A percentile compares a stretch with the other conserved stretches of the same genome.
Conservation (phyloP, 2,888 invertebrate species). For the Panopea generosa region DNA sequence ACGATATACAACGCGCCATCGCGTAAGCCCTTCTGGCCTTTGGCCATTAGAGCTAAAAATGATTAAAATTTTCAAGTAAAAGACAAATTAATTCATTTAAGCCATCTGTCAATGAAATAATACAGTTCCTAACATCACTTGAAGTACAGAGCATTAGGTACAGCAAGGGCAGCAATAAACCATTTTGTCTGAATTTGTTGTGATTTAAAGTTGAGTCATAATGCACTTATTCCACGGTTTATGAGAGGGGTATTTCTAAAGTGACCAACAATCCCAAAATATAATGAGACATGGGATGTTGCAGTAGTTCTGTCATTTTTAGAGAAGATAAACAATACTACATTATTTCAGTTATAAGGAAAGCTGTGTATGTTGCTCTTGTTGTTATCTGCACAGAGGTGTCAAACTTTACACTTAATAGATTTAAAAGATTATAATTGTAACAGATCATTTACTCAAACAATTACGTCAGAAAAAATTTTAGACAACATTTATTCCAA, state of each 20-base stretch:
- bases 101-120: too few relatives aligned
- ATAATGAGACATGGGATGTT: conserved; percentile 51
- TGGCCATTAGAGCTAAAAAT: too few relatives aligned
- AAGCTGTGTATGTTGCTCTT: conserved; percentile 48
- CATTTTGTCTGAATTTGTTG: conserved; percentile 15
- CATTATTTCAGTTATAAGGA: conserved; percentile 30
- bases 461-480: conserved; percentile 41
- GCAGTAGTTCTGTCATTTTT: conserved; percentile 43
- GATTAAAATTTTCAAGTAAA: conserved; percentile 17
- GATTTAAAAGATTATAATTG: conserved; percentile 25
- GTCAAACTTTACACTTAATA: conserved; percentile 35
- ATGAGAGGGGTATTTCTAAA: conserved; percentile 45
- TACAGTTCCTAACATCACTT: background rate
- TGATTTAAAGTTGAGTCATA: background rate
- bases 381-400: conserved; percentile 41
- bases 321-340: background rate
- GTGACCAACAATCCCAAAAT: conserved; percentile 52
- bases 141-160: conserved; percentile 14
- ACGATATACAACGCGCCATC: too few relatives aligned
- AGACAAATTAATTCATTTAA: conserved; percentile 6
- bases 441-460: conserved; percentile 42
- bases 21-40: too few relatives aligned
- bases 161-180: conserved; percentile 28
- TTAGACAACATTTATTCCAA: conserved; percentile 13
- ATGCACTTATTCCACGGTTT: conserved; percentile 35